Evolutionary conservation across 1,140 invertebrate genomes (phyloP).

Genomic region (Cydia splendana): DNA sequence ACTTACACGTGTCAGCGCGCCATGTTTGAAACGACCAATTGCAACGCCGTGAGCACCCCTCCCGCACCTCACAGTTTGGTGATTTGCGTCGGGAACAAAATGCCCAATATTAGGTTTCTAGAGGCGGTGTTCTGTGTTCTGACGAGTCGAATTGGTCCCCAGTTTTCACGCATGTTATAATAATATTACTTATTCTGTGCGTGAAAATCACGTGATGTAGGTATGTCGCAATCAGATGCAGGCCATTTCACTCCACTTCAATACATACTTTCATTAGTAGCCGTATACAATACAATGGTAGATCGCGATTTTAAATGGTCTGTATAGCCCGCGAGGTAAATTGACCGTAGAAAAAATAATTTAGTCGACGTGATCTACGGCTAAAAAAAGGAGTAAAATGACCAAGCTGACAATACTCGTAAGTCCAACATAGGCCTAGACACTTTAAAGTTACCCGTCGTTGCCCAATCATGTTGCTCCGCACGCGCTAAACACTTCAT

Average conservation of each 20-base stretch:
- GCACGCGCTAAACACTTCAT: constrained; percentile 7
- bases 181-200: background rate
- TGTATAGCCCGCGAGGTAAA: background rate
- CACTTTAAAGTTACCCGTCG: background rate
- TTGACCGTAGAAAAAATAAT: background rate
- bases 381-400: background rate
- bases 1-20: too few species aligned
- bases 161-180: background rate
- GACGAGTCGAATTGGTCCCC: background rate
- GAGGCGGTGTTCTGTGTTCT: too few species aligned
- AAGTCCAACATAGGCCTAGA: constrained; percentile 3
- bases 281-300: background rate
- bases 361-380: background rate
- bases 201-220: background rate
- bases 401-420: background rate
- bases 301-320: background rate
- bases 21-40: too few species aligned
- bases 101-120: too few species aligned
- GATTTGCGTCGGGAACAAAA: too few species aligned
- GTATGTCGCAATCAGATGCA: background rate
- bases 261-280: constrained; percentile 11
- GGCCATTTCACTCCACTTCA: background rate
- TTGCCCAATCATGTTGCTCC: background rate
- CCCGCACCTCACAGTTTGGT: too few species aligned
- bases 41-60: too few species aligned